phyloP scores from a whole-genome alignment of 2,113 vertebrate genomes.

The Gambusia affinis region DNA sequence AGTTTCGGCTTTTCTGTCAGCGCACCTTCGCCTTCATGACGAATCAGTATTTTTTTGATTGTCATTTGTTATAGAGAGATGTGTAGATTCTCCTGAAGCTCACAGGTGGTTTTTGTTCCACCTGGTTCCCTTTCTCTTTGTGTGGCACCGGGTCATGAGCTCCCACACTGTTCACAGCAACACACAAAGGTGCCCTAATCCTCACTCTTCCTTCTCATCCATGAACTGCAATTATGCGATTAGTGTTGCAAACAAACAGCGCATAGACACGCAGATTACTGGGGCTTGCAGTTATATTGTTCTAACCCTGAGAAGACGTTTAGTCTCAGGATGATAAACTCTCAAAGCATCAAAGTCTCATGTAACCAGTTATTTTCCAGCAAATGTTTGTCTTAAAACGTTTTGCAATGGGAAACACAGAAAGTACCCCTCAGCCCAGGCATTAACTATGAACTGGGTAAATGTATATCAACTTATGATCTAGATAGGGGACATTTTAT shows the following conservation, averaged over 20 bases:
- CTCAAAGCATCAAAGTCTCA: conserved; percentile 36
- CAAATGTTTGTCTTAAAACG: conserved; percentile 32
- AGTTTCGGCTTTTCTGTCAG: too few species aligned
- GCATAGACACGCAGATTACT: conserved; percentile 25
- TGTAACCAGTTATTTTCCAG: conserved; percentile 61
- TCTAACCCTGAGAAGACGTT: conserved; percentile 39
- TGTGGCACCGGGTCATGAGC: conserved; percentile 55
- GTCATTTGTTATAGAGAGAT: conserved; percentile 17
- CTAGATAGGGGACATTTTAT: conserved; percentile 63
- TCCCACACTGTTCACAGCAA: conserved; percentile 55
- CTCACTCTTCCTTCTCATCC: conserved; percentile 68
- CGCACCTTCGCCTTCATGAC: too few species aligned
- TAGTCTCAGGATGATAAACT: conserved; percentile 66
- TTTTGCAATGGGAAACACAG: conserved; percentile 42
- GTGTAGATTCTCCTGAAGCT: conserved; percentile 30
- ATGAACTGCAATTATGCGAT: conserved; percentile 72
- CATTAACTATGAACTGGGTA: conserved; percentile 47
- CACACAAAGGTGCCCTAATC: conserved; percentile 56
- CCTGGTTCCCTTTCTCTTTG: conserved; percentile 55
- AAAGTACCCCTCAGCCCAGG: conserved; percentile 40
- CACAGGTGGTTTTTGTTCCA: conserved; percentile 50
- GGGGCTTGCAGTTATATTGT: conserved; percentile 28
- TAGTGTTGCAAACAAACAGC: conserved; percentile 62
- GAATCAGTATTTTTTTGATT: not conserved
- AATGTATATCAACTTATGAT: conserved; percentile 54